phyloP scores from a whole-genome alignment of 2,888 invertebrate genomes.

The Catocala sponsa region DNA sequence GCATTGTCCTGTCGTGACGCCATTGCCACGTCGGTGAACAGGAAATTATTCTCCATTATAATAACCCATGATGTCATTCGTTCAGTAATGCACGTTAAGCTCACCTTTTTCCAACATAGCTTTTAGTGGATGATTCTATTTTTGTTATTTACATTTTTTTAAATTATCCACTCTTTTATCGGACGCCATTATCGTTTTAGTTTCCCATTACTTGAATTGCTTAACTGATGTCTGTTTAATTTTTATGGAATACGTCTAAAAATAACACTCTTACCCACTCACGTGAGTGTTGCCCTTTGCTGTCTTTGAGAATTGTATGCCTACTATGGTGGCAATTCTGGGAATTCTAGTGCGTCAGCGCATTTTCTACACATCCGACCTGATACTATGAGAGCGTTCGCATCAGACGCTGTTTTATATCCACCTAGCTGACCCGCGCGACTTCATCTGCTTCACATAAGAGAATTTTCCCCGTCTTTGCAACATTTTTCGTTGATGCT shows the following conservation, averaged over 20 bases:
- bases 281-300: too few species aligned
- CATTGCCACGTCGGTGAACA: constrained; percentile 61
- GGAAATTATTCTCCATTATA: constrained; percentile 77
- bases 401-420: too few species aligned
- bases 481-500: too few species aligned
- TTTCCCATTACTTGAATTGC: constrained; percentile 46
- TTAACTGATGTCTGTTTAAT: constrained; percentile 36
- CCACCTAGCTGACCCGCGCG: too few species aligned
- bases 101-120: constrained; percentile 57
- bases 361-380: too few species aligned
- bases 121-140: constrained; percentile 59
- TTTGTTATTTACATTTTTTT: constrained; percentile 56
- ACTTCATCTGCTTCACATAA: too few species aligned
- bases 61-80: constrained; percentile 65
- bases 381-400: too few species aligned
- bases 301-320: too few species aligned
- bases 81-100: constrained; percentile 62
- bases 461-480: too few species aligned
- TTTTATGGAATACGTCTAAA: constrained; percentile 14
- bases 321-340: too few species aligned
- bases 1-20: constrained; percentile 69
- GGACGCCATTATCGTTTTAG: constrained; percentile 55
- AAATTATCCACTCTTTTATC: constrained; percentile 55
- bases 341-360: too few species aligned
- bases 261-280: too few species aligned